These are phyloP conservation scores for Mythimna impura DNA, from an alignment of 2,888 invertebrate species.

Conservation along the genomic window DNA sequence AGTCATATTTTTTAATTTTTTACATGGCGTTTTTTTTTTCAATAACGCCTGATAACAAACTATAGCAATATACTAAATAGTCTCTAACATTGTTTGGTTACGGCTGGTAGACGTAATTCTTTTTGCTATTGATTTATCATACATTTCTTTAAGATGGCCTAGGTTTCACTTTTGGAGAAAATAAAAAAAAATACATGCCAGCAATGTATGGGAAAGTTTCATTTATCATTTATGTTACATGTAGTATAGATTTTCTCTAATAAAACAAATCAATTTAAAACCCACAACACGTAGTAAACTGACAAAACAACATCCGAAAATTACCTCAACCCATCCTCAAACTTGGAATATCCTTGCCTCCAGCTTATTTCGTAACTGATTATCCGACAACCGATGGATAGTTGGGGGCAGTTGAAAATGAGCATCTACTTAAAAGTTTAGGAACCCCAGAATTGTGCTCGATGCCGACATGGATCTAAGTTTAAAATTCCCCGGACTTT, in stretches of 20 bases:
- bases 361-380: constrained; percentile 61
- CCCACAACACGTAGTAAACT: constrained; percentile 36
- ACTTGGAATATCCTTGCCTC: constrained; percentile 30
- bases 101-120: too few relatives aligned
- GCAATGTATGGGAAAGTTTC: too few relatives aligned
- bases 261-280: constrained; percentile 13
- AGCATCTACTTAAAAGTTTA: constrained; percentile 71
- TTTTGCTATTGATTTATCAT: too few relatives aligned
- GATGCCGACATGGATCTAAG: constrained; percentile 53
- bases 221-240: too few relatives aligned
- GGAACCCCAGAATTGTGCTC: constrained; percentile 41
- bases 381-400: constrained; percentile 61
- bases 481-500: constrained; percentile 37
- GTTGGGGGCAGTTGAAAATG: constrained; percentile 69
- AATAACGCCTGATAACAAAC: too few relatives aligned
- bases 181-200: too few relatives aligned
- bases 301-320: constrained; percentile 46
- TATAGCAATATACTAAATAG: too few relatives aligned
- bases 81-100: too few relatives aligned
- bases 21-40: too few relatives aligned
- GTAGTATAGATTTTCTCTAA: background rate
- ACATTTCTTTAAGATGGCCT: too few relatives aligned
- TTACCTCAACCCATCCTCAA: constrained; percentile 40
- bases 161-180: too few relatives aligned
- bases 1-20: too few relatives aligned